Evolutionary conservation across 2,797 vertebrate genomes (phyloP).

Genomic region (Sardinella longiceps): DNA sequence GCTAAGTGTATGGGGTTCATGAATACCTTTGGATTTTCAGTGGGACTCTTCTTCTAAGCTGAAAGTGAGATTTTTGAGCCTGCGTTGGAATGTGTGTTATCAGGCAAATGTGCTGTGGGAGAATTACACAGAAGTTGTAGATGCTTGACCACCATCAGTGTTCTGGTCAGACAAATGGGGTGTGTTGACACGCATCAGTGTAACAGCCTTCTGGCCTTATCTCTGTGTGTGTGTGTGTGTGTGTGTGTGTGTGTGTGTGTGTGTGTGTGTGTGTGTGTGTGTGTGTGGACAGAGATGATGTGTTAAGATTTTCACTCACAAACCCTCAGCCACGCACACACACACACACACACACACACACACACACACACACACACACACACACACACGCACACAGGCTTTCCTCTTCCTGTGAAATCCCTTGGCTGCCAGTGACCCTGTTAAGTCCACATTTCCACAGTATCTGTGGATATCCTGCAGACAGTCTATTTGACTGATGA

Average conservation of each 20-base stretch:
- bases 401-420: not conserved
- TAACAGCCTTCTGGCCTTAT: not conserved
- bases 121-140: too few species aligned
- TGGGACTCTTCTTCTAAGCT: too few species aligned
- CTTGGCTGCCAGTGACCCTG: not conserved
- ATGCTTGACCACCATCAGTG: not conserved
- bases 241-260: not conserved
- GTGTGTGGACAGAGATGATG: not conserved
- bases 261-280: not conserved
- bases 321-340: not conserved
- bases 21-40: too few species aligned
- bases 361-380: conserved; percentile 64
- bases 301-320: not conserved
- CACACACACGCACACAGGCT: conserved; percentile 36
- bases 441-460: not conserved
- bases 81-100: too few species aligned
- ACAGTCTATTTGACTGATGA: not conserved
- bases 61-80: too few species aligned
- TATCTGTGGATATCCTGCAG: not conserved
- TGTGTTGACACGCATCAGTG: not conserved
- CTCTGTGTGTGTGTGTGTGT: conserved; percentile 21
- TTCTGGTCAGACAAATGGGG: not conserved
- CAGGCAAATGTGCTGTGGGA: too few species aligned
- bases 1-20: too few species aligned
- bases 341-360: conserved; percentile 39